Base-by-base conservation (phyloP, 2,113 vertebrate genomes). In the Calonectris borealis region DNA sequence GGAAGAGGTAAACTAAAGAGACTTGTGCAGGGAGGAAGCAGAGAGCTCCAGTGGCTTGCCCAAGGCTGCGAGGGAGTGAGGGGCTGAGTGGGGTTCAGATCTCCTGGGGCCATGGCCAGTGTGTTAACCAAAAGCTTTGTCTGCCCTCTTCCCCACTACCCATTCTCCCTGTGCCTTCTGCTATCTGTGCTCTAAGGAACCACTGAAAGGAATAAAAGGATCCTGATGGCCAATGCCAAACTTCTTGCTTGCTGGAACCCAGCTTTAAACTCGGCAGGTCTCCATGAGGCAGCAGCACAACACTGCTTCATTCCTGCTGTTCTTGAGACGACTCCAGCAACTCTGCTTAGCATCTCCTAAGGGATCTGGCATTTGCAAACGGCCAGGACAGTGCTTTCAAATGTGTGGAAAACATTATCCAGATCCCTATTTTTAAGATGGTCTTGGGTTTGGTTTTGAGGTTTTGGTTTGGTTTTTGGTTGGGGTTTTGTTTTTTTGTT, bases 301-400 rank as follows among this genome's bases (percentile, higher is more conserved):
- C 69, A 20, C 88, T 75, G 11, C 90, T 72, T 68, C 82, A 1
- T 54, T 80, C 88, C 92, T 83, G 93, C 89, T 93, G 66, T 77
- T 73, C 77, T 55, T 85, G 86, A 93, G 78, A 14, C 69, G 22
- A 0, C 83, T 96, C 89, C 91, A 95, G 71, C 58, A 81, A 8
- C 78, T 87, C 86, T 93, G 94, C 94, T 84, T 38, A 84, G 77
- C 88, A 22, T 64, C 88, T 97, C 96, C 96, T 69, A 7, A 19
- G 96, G 93, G 95, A 96, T 86, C 86, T 96, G 96, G 89, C 95
- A 94, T 96, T 95, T 93, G 88, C 80, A 65, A 24, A 36, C 31
- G 4, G 91, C 95, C 94, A 95, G 89, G 78, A 89, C 89, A 49
- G 54, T 5, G 62, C 86, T 93, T 83, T 76, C 78, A 83, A 16